Percentiles rank a stretch among this genome's conserved stretches.
Conservation (phyloP, 2,888 invertebrate species). For the Catonia carolina region DNA sequence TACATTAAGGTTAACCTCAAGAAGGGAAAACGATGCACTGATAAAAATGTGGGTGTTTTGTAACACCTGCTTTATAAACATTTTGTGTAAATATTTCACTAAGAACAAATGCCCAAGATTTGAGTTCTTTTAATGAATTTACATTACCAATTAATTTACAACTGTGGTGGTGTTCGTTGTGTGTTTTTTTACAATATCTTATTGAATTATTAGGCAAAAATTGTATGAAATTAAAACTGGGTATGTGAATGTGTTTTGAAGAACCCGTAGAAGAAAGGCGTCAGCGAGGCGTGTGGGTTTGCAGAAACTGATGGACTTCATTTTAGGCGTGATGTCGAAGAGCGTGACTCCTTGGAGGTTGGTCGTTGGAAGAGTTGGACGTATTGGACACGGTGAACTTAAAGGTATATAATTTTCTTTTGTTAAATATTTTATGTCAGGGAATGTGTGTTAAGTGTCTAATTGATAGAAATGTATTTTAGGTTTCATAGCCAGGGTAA, state of each 20-base stretch:
- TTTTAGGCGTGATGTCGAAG: constrained; percentile 88
- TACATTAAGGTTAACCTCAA: too few species aligned
- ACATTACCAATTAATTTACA: too few species aligned
- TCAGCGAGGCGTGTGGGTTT: constrained; percentile 84
- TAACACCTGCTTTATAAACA: too few species aligned
- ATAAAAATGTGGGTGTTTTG: too few species aligned
- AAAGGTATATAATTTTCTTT: constrained; percentile 54
- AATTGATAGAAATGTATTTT: not conserved
- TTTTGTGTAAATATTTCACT: too few species aligned
- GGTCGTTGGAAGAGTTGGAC: constrained; percentile 91
- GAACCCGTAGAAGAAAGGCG: constrained; percentile 66
- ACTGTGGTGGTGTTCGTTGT: too few species aligned
- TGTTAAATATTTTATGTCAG: not conserved
- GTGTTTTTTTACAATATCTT: too few species aligned
- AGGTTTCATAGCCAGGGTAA: not conserved
- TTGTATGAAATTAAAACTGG: too few species aligned
- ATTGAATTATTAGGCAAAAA: too few species aligned
- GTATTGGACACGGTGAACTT: constrained; percentile 96
- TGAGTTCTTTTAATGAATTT: too few species aligned
- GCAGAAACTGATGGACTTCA: constrained; percentile 94
- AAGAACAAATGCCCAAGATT: too few species aligned
- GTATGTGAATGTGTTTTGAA: constrained; percentile 33
- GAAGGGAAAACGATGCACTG: too few species aligned
- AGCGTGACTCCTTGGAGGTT: constrained; percentile 92
- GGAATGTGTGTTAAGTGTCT: not conserved